phyloP scores from a whole-genome alignment of 1,140 invertebrate species.

The Phenacoccus solenopsis region DNA sequence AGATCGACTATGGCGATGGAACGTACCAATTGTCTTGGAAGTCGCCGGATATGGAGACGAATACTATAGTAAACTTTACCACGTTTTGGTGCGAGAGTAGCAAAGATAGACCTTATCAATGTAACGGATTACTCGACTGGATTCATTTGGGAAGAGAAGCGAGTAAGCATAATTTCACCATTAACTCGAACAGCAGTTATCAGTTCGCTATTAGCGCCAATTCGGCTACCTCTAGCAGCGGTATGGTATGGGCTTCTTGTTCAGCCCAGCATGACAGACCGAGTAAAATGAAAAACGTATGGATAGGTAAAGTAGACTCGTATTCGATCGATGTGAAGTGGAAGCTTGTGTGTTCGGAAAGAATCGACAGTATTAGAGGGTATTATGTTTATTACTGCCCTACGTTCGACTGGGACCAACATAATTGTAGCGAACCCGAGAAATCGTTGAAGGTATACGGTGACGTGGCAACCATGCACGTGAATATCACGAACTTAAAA shows the following conservation, averaged over 20 bases:
- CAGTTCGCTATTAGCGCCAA: conserved; percentile 63
- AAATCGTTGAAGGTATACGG: background rate
- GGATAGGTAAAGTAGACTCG: conserved; percentile 42
- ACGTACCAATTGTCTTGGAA: conserved; percentile 59
- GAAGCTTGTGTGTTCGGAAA: conserved; percentile 55
- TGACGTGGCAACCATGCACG: conserved; percentile 25
- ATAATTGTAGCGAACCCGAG: conserved; percentile 19
- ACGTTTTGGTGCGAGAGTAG: conserved; percentile 57
- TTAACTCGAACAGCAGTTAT: conserved; percentile 38
- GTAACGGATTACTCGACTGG: conserved; percentile 46
- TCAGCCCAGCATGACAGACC: conserved; percentile 54
- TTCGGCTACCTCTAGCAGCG: conserved; percentile 46
- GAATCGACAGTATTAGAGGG: conserved; percentile 47
- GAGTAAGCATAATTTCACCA: conserved; percentile 38
- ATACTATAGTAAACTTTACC: conserved; percentile 45
- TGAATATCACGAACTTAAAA: conserved; percentile 38
- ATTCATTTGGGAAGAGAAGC: conserved; percentile 35
- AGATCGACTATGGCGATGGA: conserved; percentile 47
- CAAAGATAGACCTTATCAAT: conserved; percentile 44
- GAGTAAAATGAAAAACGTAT: conserved; percentile 51
- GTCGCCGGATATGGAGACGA: conserved; percentile 32
- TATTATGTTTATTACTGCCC: conserved; percentile 56
- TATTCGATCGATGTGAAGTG: conserved; percentile 50
- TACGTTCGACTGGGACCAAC: conserved; percentile 31
- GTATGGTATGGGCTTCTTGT: conserved; percentile 63